phyloP scores from a whole-genome alignment of 2,113 vertebrate genomes.

The Macroglossus sobrinus region DNA sequence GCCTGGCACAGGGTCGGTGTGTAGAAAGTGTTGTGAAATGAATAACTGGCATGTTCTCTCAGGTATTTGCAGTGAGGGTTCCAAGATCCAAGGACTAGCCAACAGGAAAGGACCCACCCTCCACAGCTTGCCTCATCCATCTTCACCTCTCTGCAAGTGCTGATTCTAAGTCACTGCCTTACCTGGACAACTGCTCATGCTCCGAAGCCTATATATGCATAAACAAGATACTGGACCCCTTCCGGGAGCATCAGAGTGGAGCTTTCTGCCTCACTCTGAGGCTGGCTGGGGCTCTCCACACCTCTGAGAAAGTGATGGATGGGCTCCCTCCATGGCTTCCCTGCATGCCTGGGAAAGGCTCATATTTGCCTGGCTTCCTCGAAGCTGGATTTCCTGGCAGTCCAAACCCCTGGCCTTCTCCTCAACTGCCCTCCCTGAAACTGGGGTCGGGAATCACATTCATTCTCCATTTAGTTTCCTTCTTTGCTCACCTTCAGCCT shows the following conservation, averaged over 20 bases:
- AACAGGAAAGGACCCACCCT: background rate
- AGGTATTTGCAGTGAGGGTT: background rate
- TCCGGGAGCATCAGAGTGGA: background rate
- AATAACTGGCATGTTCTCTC: background rate
- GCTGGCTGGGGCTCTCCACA: background rate
- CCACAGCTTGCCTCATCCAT: background rate
- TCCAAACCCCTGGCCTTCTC: background rate
- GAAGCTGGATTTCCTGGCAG: background rate
- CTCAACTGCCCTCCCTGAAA: background rate
- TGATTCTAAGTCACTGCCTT: background rate
- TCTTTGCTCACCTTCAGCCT: background rate
- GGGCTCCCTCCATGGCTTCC: background rate
- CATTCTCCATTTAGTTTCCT: background rate
- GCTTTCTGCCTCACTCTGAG: background rate
- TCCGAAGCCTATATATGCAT: background rate
- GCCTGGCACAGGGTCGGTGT: background rate
- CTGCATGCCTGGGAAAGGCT: background rate
- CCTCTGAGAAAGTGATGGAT: background rate
- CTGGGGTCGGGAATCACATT: background rate
- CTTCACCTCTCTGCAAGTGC: background rate
- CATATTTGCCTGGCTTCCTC: background rate
- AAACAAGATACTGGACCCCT: background rate
- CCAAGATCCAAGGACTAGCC: background rate
- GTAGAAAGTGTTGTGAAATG: background rate
- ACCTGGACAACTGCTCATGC: background rate